Evolutionary conservation across 2,888 invertebrate species (phyloP), one percentile per base, ranked within the genome.

Genomic region (Pandemis cinnamomeana): DNA sequence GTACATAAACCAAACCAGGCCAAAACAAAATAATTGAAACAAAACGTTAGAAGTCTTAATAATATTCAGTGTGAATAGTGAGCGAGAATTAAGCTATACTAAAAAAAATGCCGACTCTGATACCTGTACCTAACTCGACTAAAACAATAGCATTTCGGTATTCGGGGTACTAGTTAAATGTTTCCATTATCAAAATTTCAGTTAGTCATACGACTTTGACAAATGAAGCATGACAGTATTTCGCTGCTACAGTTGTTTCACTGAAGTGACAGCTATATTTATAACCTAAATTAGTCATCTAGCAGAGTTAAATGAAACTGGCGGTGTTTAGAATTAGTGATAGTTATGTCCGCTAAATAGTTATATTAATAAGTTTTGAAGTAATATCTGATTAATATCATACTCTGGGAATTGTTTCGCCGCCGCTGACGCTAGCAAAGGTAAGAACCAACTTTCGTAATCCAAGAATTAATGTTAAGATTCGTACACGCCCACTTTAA

Each of bases 251-350:
- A 66, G 64, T 73, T 71, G 74, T 71, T 74, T 74, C 71, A 67
- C 70, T 61, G 60, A 71, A 74, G 77, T 82, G 80, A 83, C 82
- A 84, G 83, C 86, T 88, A 88, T 89, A 88, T 89, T 91, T 88
- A 88, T 92, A 92, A 92, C 92, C 92, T 91, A 89, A 85, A 85
- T 86, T 87, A 85, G 87, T 88, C 86, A 82, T 82, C 82, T 78
- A 81, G 79, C 78, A 75, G 78, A 84, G 83, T 82, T 87, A 84
- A 85, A 84, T 83, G 83, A 86, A 82, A 87, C 86, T 87, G 85
- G 86, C 86, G 85, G 86, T 83, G 81, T 79, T 83, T 82, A 80
- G 81, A 85, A 83, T 76, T 77, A 77, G 74, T 78, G 74, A 75
- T 71, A 76, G 75, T 76, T 72, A 66, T 77, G 70, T 41, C 41